These are phyloP conservation scores for Montipora sp. DNA, from an alignment of 64 coral and sea anemone species.

Conservation along the genomic window DNA sequence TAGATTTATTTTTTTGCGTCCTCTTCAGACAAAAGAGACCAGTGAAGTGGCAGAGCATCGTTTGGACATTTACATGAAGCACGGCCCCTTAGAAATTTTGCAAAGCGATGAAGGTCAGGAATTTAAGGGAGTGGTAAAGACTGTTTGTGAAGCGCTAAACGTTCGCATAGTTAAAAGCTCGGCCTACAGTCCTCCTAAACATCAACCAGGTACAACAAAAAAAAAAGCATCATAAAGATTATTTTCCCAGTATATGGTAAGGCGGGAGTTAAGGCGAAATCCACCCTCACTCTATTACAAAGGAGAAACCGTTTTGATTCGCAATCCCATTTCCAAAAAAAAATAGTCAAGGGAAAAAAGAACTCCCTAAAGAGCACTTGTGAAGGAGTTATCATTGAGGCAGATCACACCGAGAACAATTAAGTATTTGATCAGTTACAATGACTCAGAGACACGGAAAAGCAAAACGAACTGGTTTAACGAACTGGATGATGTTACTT, in stretches of 20 bases:
- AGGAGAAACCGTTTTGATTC: not conserved
- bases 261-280: not conserved
- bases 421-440: not conserved
- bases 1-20: not conserved
- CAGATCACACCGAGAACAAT: not conserved
- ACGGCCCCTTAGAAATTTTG: not conserved
- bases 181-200: constrained; percentile 5
- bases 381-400: not conserved
- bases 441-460: too few species aligned
- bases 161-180: constrained; percentile 18
- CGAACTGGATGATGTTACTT: too few species aligned
- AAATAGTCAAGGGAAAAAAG: not conserved
- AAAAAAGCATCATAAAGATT: too few species aligned
- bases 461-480: too few species aligned
- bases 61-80: not conserved
- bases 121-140: not conserved
- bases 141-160: constrained; percentile 9
- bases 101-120: not conserved
- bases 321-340: not conserved
- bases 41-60: not conserved
- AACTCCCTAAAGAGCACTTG: not conserved
- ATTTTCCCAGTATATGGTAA: not conserved
- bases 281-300: not conserved
- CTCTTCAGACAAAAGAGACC: not conserved
- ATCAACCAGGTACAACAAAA: too few species aligned